phyloP scores from a whole-genome alignment of 2,113 vertebrate species.

The Cranoglanis bouderius region DNA sequence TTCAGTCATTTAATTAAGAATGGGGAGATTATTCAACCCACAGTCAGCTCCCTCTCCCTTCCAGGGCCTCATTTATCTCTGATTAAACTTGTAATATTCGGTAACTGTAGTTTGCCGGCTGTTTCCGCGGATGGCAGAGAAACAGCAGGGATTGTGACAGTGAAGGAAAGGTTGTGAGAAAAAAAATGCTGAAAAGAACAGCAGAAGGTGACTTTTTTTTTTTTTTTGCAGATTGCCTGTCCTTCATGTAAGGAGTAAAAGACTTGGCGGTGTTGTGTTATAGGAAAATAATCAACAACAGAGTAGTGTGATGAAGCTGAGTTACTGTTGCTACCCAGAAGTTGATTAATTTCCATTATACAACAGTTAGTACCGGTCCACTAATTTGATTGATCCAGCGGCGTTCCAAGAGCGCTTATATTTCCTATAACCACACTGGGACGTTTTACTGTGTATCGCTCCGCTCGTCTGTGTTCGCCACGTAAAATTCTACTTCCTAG shows the following conservation, averaged over 20 bases:
- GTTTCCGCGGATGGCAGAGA: conserved; percentile 35
- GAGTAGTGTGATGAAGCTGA: background rate
- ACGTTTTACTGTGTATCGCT: background rate
- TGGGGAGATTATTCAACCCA: conserved; percentile 59
- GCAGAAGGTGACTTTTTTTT: background rate
- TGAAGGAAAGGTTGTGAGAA: conserved; percentile 8
- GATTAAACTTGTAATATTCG: conserved; percentile 61
- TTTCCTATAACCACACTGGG: background rate
- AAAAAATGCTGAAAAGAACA: conserved; percentile 15
- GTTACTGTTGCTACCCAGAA: background rate
- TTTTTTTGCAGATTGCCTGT: background rate
- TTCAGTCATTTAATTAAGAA: conserved; percentile 67
- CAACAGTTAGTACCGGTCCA: background rate
- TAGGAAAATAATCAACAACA: background rate
- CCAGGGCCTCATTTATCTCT: conserved; percentile 58
- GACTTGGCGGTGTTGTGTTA: background rate
- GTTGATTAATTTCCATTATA: background rate
- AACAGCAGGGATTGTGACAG: conserved; percentile 35
- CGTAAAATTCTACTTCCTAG: background rate
- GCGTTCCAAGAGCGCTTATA: background rate
- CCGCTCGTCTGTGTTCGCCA: background rate
- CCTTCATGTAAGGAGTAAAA: conserved; percentile 1
- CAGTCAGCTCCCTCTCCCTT: conserved; percentile 56
- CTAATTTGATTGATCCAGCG: background rate
- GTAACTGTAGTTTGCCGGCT: conserved; percentile 46